phyloP scores from a whole-genome alignment of 2,888 invertebrate species.

The Ochropleura leucogaster region DNA sequence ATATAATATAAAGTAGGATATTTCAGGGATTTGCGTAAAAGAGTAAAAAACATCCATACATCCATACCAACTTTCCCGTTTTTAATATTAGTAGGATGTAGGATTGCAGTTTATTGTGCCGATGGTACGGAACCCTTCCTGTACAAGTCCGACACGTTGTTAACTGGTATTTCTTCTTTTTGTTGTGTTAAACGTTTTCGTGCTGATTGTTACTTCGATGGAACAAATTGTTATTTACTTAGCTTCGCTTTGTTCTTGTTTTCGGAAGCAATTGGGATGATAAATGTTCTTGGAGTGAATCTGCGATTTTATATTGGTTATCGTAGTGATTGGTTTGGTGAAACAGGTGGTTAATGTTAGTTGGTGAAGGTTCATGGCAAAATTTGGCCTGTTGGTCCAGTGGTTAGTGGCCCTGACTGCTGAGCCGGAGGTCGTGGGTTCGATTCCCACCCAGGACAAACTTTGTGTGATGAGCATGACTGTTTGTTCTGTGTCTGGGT shows the following conservation, averaged over 20 bases:
- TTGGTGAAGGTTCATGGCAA: background rate
- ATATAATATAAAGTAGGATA: too few relatives aligned
- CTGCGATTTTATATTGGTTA: constrained; percentile 27
- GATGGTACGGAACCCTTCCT: background rate
- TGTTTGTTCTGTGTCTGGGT: too few relatives aligned
- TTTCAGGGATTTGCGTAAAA: too few relatives aligned
- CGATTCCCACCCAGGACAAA: too few relatives aligned
- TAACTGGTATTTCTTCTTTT: constrained; percentile 6
- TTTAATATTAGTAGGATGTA: too few relatives aligned
- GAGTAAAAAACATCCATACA: too few relatives aligned
- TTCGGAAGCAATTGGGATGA: constrained; percentile 58
- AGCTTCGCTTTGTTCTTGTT: constrained; percentile 59
- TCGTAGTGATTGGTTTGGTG: constrained; percentile 7
- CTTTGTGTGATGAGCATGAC: too few relatives aligned
- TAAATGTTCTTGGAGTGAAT: constrained; percentile 51
- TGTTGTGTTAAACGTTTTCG: constrained; percentile 64
- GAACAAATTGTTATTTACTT: constrained; percentile 64
- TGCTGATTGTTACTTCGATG: constrained; percentile 64
- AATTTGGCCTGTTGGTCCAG: too few relatives aligned
- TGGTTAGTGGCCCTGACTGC: too few relatives aligned
- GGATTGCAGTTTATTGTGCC: background rate
- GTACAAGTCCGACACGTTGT: background rate
- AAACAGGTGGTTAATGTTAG: constrained; percentile 30
- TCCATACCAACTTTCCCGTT: too few relatives aligned
- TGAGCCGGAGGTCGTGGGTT: too few relatives aligned